phyloP scores from a whole-genome alignment of 1,140 invertebrate genomes.

The Zaprionus lachaisei region DNA sequence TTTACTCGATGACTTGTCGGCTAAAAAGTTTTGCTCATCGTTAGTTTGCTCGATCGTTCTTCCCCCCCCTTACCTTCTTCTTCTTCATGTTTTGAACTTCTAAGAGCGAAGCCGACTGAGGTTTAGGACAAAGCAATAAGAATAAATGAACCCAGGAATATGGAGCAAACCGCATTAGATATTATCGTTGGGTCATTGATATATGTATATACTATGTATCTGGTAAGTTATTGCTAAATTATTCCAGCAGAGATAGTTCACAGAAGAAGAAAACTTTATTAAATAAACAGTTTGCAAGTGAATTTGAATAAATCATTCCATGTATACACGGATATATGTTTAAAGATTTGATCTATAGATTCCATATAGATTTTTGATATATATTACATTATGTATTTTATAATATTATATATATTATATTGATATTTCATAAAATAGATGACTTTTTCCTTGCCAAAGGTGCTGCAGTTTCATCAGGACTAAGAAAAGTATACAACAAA shows the following conservation, averaged over 20 bases:
- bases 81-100: slow-evolving; percentile 26
- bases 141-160: slow-evolving; percentile 10
- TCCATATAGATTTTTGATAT: no score
- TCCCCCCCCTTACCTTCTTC: neutral
- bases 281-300: neutral
- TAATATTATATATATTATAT: no score
- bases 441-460: slow-evolving; percentile 6
- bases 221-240: slow-evolving; percentile 39
- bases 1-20: slow-evolving; percentile 20
- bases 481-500: neutral
- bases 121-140: slow-evolving; percentile 8
- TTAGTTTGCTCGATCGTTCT: neutral
- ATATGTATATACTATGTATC: neutral
- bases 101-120: slow-evolving; percentile 24
- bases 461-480: no score
- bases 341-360: no score
- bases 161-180: slow-evolving; percentile 31
- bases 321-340: no score
- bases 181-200: slow-evolving; percentile 3
- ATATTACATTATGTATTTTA: no score
- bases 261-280: neutral
- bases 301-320: neutral
- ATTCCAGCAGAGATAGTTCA: neutral
- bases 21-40: slow-evolving; percentile 27
- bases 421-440: slow-evolving; percentile 17